Percentiles rank a stretch among this genome's conserved stretches.
phyloP scores from a whole-genome alignment of 2,113 vertebrate genomes.

The Nyctereutes procyonoides region DNA sequence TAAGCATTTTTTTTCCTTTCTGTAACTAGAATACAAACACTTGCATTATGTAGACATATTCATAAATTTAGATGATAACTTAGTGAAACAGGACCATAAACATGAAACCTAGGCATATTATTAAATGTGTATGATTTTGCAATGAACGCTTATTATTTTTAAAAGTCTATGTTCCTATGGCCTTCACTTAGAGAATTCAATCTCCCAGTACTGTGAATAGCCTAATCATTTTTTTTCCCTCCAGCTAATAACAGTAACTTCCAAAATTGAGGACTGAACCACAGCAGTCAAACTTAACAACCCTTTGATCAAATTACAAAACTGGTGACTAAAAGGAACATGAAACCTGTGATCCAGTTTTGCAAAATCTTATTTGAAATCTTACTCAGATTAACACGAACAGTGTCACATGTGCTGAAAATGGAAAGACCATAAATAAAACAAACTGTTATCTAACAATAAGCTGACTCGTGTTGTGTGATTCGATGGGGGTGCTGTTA shows the following conservation, averaged over 20 bases:
- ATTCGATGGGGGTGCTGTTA: background rate
- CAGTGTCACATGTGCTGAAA: background rate
- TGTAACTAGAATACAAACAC: slow-evolving; percentile 66
- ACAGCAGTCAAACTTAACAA: background rate
- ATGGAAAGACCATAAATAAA: slow-evolving; percentile 8
- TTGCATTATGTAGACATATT: slow-evolving; percentile 31
- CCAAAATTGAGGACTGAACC: slow-evolving; percentile 31
- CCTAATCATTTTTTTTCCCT: slow-evolving; percentile 45
- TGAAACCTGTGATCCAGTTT: background rate
- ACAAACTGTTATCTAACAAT: background rate
- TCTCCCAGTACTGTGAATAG: slow-evolving; percentile 41
- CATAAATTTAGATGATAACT: slow-evolving; percentile 71
- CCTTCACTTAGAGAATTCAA: slow-evolving; percentile 68
- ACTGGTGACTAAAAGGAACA: background rate
- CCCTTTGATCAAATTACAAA: background rate
- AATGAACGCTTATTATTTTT: slow-evolving; percentile 75
- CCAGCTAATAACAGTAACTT: slow-evolving; percentile 63
- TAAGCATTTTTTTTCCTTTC: slow-evolving; percentile 22
- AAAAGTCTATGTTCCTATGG: slow-evolving; percentile 63
- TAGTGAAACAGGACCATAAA: slow-evolving; percentile 73
- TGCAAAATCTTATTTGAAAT: background rate
- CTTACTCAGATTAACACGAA: background rate
- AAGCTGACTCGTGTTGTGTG: background rate
- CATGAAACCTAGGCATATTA: slow-evolving; percentile 71
- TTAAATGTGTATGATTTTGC: slow-evolving; percentile 68